Percentiles rank a stretch among this genome's conserved stretches.
Evolutionary conservation across 2,888 invertebrate species (phyloP).

Genomic region (Mylabris sibirica): DNA sequence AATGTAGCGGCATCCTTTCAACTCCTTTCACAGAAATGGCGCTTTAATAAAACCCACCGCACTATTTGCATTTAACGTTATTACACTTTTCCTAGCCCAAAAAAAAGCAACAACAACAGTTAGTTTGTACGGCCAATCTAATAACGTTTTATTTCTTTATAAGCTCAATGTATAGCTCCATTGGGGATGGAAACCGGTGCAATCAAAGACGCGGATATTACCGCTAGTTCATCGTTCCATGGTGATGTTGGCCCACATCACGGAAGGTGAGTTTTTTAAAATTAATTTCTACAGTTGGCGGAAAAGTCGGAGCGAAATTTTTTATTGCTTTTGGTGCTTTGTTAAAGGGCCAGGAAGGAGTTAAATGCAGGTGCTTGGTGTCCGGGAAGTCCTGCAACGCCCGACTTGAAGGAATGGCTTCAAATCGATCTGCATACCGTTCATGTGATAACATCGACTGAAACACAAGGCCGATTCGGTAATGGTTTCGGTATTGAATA

Average conservation of each 20-base stretch:
- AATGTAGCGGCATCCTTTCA: conserved; percentile 37
- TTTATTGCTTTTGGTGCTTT: conserved; percentile 16
- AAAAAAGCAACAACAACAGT: not conserved
- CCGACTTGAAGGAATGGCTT: conserved; percentile 79
- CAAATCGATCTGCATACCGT: conserved; percentile 81
- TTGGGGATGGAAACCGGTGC: conserved; percentile 86
- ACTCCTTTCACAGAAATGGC: conserved; percentile 29
- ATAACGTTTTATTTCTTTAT: conserved; percentile 24
- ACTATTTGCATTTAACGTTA: conserved; percentile 51
- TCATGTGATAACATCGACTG: conserved; percentile 82
- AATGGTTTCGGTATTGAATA: conserved; percentile 90
- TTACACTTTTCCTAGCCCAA: conserved; percentile 27
- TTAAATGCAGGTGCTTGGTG: conserved; percentile 93
- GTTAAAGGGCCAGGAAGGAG: conserved; percentile 80
- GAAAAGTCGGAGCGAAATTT: not conserved
- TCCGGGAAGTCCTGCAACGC: conserved; percentile 80
- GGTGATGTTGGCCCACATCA: conserved; percentile 86
- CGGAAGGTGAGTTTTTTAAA: conserved; percentile 71
- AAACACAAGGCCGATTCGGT: conserved; percentile 89
- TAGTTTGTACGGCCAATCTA: conserved; percentile 4
- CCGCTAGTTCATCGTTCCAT: conserved; percentile 84
- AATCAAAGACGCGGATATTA: conserved; percentile 82
- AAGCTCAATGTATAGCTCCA: conserved; percentile 78
- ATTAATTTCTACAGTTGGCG: conserved; percentile 25
- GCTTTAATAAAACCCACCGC: conserved; percentile 43